Percentiles rank a stretch among this genome's conserved stretches.
Evolutionary conservation across 2,113 vertebrate species (phyloP).

Genomic region (Plestiodon gilberti): DNA sequence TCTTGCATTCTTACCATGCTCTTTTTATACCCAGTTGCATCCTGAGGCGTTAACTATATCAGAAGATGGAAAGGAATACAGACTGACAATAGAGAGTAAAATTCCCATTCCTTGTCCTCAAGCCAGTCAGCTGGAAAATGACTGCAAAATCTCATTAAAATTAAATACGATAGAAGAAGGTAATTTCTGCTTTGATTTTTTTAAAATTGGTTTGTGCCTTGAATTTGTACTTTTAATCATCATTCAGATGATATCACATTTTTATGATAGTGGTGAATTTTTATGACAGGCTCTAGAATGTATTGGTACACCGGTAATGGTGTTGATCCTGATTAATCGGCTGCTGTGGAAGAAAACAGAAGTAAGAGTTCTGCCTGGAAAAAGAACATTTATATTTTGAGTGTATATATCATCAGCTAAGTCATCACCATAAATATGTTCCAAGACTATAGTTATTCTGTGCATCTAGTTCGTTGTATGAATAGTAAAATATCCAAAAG

Average conservation of each 20-base stretch:
- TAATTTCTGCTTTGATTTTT: slow-evolving; percentile 55
- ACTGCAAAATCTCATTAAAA: slow-evolving; percentile 81
- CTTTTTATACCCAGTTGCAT: slow-evolving; percentile 74
- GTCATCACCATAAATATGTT: not conserved
- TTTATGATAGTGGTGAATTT: not conserved
- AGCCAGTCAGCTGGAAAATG: slow-evolving; percentile 63
- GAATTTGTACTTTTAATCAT: slow-evolving; percentile 16
- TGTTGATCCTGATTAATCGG: not conserved
- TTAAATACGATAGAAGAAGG: slow-evolving; percentile 81
- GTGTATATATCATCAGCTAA: not conserved
- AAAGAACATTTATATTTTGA: not conserved
- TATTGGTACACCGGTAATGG: not conserved
- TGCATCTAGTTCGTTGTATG: not conserved
- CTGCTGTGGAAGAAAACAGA: not conserved
- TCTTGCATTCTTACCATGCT: slow-evolving; percentile 30
- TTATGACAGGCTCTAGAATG: slow-evolving; percentile 16
- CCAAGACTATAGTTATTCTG: not conserved
- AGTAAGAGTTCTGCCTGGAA: slow-evolving; percentile 1
- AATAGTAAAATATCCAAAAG: not conserved
- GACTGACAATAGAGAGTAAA: slow-evolving; percentile 82
- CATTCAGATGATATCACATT: not conserved
- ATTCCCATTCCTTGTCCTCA: slow-evolving; percentile 84
- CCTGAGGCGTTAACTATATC: slow-evolving; percentile 78
- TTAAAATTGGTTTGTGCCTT: slow-evolving; percentile 4
- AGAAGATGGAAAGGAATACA: slow-evolving; percentile 85